Evolutionary conservation across 2,797 vertebrate genomes (phyloP), one percentile per base, ranked within the genome.

Genomic region (Steatocranus sp.): DNA sequence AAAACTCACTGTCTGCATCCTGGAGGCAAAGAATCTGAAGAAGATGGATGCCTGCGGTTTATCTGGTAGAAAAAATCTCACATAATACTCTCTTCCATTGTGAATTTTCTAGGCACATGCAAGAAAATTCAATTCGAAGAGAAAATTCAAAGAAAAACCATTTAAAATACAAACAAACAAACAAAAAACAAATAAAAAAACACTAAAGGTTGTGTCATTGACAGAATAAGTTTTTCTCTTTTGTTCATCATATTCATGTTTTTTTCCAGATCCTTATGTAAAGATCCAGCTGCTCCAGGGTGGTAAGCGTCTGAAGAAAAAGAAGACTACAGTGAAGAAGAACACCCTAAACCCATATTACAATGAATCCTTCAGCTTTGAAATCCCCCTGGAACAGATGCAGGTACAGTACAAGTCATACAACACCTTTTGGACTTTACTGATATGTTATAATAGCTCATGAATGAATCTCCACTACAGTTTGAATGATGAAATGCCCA

Each of bases 241-340:
- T 38, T 66, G 61, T 11, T 87, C 43, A 87, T 79, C 4, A 7
- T 38, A 8, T 43, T 32, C 17, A 50, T 86, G 7, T 54, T 10
- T 7, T 7, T 49, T 76, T 87, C 32, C 90, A 99, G 99, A 99
- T 95, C 99, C 99, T 46, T 99, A 99, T 0, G 99, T 99, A 90
- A 99, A 99, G 96, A 99, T 99, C 87, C 97, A 99, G 94, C 94
- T 99, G 89, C 95, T 99, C 94, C 98, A 99, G 95, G 99, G 98
- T 0, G 98, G 99, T 17, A 99, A 99, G 91, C 95, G 98, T 75
- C 96, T 99, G 87, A 99, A 99, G 96, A 99, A 99, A 93, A 99
- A 99, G 97, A 99, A 99, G 95, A 99, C 99, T 1, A 99, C 98
- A 0, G 98, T 99, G 89, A 99, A 99, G 94, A 99, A 99, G 95